Base-by-base conservation (phyloP, 2,888 invertebrate species). In the Anthophora plumipes region DNA sequence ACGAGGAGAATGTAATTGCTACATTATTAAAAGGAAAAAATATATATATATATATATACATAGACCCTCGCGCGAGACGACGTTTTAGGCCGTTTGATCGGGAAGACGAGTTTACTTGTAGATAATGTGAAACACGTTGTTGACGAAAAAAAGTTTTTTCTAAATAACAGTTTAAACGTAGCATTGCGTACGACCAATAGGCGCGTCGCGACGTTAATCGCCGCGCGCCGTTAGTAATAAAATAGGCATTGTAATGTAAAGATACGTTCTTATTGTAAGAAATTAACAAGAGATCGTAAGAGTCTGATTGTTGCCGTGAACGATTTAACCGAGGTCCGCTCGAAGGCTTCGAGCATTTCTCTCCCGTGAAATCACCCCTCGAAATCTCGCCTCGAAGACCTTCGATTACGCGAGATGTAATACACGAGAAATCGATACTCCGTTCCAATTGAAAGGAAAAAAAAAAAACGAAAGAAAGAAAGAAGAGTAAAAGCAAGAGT, bases 141-240 rank as follows among this genome's bases (percentile, higher is more conserved):
- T 91, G 90, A 91, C 89, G 89, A 91, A 87, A 89, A 91, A 54
- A 68, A 86, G 87, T 90, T 91, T 92, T 92, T 92, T 92, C 91
- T 91, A 92, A 69, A 91, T 91, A 90, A 90, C 90, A 90, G 89
- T 91, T 91, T 90, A 91, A 90, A 31, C 84, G 89, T 91, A 92
- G 92, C 91, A 92, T 92, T 92, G 92, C 91, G 91, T 92, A 92
- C 92, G 92, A 92, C 92, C 92, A 92, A 92, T 90, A 89, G 90
- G 91, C 90, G 81, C 89, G 90, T 80, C 85, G 74, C 85, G 86
- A 84, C 85, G 88, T 83, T 69, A 85, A 78, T 89, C 90, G 87
- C 73, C 88, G 84, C 89, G 89, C 83, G 91, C 88, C 89, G 84
- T 86, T 91, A 91, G 90, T 89, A 83, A 87, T 84, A 82, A 83